Percentiles rank a stretch among this genome's conserved stretches.
phyloP scores from a whole-genome alignment of 2,888 invertebrate genomes.

The Cosmia pyralina region DNA sequence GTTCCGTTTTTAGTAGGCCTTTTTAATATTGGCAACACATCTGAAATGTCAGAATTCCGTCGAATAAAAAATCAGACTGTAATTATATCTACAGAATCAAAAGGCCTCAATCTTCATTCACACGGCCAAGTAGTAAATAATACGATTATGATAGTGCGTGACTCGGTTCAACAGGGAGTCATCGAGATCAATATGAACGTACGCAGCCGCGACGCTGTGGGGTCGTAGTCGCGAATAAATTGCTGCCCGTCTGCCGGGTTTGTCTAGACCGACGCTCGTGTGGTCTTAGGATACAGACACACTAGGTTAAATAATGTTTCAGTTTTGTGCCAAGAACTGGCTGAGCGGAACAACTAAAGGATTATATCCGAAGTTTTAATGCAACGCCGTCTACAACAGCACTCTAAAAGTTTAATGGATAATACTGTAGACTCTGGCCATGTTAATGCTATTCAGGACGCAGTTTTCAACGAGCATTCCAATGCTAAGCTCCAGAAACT shows the following conservation, averaged over 20 bases:
- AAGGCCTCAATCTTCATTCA: slow-evolving; percentile 24
- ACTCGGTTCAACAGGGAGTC: slow-evolving; percentile 51
- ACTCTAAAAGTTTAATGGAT: slow-evolving; percentile 39
- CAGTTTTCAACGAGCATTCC: slow-evolving; percentile 35
- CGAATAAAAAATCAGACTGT: no score
- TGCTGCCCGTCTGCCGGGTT: slow-evolving; percentile 60
- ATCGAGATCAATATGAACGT: slow-evolving; percentile 69
- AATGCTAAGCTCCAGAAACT: slow-evolving; percentile 44
- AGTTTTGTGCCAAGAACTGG: slow-evolving; percentile 7
- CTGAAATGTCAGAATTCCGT: no score
- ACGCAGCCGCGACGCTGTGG: slow-evolving; percentile 62
- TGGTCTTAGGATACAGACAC: slow-evolving; percentile 59
- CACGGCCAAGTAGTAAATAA: slow-evolving; percentile 40
- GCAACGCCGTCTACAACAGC: slow-evolving; percentile 12
- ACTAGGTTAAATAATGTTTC: slow-evolving; percentile 16
- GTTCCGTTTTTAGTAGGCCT: no score
- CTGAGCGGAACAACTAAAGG: not conserved
- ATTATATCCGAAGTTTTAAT: slow-evolving; percentile 39
- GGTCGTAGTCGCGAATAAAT: slow-evolving; percentile 70
- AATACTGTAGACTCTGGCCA: slow-evolving; percentile 13
- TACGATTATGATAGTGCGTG: slow-evolving; percentile 35
- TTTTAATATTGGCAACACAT: no score
- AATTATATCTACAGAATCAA: not conserved
- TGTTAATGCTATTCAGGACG: slow-evolving; percentile 2
- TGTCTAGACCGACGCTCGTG: slow-evolving; percentile 60